Conservation (phyloP, 2,113 vertebrate species). For the Stegostoma tigrinum region DNA sequence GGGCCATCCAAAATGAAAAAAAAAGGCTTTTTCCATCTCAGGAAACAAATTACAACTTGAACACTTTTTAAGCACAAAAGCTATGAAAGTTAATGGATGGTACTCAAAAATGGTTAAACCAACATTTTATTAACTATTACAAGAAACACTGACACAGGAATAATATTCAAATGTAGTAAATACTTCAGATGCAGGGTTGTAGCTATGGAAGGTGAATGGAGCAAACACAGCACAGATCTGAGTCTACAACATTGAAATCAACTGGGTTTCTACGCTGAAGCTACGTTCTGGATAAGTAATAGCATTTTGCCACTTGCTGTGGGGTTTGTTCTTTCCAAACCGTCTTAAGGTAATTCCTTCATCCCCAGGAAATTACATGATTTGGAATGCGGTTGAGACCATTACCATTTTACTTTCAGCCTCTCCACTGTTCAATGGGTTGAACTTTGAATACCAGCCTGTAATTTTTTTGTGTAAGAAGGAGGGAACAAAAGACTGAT, state of each 20-base stretch:
- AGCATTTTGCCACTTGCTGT: background rate
- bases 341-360: no score
- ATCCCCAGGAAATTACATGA: no score
- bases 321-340: background rate
- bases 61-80: background rate
- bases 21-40: background rate
- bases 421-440: no score
- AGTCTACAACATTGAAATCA: background rate
- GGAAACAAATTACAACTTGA: background rate
- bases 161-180: background rate
- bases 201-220: background rate
- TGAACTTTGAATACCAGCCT: no score
- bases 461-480: no score
- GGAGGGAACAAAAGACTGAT: no score
- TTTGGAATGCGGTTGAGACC: no score
- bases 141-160: background rate
- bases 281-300: background rate
- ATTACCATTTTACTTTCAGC: no score
- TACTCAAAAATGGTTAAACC: background rate
- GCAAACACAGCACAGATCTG: background rate
- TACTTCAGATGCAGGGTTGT: background rate
- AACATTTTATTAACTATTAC: background rate
- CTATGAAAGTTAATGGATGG: background rate
- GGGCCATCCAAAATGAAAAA: no score
- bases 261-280: background rate